Percentiles rank a stretch among this genome's conserved stretches.
Evolutionary conservation across 2,113 vertebrate species (phyloP).

Genomic region (Zootoca vivipara): DNA sequence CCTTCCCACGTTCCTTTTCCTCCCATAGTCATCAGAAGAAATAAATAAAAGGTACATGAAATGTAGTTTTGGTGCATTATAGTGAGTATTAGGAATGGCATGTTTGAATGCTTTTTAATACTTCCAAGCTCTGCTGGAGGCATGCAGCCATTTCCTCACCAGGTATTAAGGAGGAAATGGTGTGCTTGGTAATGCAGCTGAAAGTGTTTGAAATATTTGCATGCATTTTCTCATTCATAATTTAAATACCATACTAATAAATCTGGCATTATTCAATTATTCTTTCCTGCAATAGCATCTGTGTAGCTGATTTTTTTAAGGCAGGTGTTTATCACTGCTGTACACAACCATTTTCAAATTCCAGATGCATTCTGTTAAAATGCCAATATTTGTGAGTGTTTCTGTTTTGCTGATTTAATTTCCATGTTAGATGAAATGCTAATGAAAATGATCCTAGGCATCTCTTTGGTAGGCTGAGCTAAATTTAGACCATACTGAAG

Average conservation of each 20-base stretch:
- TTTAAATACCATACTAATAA: conserved; percentile 55
- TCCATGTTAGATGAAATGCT: conserved; percentile 31
- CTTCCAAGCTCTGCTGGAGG: conserved; percentile 61
- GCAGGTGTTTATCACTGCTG: conserved; percentile 24
- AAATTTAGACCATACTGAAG: neutral
- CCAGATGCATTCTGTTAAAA: conserved; percentile 43
- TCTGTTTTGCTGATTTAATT: conserved; percentile 39
- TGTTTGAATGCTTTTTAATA: conserved; percentile 58
- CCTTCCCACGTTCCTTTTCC: conserved; percentile 45
- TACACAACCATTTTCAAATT: conserved; percentile 22
- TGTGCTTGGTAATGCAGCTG: conserved; percentile 35
- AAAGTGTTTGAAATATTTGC: conserved; percentile 62
- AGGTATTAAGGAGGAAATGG: conserved; percentile 12
- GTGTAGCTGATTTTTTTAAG: conserved; percentile 13
- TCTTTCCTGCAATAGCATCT: conserved; percentile 40
- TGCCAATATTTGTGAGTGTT: conserved; percentile 21
- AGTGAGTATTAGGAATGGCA: conserved; percentile 55
- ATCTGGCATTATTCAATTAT: conserved; percentile 39
- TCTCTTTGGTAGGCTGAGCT: neutral
- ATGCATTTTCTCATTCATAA: conserved; percentile 30
- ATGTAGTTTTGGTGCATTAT: conserved; percentile 25
- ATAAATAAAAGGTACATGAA: conserved; percentile 81
- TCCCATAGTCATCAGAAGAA: conserved; percentile 78
- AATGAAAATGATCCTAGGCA: conserved; percentile 27
- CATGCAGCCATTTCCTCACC: conserved; percentile 43